Evolutionary conservation across 2,113 vertebrate genomes (phyloP), one percentile per base, ranked within the genome.

Genomic region (Sinosuthora webbiana): DNA sequence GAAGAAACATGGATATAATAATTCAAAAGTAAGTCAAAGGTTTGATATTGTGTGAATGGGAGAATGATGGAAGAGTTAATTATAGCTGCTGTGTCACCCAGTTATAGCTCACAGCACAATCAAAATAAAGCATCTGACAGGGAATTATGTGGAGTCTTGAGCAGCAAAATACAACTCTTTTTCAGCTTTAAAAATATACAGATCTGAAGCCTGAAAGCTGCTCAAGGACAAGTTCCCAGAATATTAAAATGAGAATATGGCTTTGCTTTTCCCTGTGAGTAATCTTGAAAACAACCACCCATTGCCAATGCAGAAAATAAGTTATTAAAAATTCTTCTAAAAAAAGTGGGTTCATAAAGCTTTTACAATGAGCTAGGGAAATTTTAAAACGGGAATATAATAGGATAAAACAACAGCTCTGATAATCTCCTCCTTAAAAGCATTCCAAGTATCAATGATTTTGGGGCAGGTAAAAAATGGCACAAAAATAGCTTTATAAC

Each of bases 11-110:
- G 44, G 83, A 93, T 78, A 41, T 76, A 74, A 91, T 83, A 90
- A 94, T 63, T 95, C 87, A 70, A 81, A 89, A 94, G 56, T 85
- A 83, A 90, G 94, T 83, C 87, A 89, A 91, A 95, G 85, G 88
- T 91, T 96, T 93, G 79, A 71, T 83, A 33, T 60, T 89, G 68
- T 71, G 76, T 83, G 93, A 94, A 74, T 50, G 80, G 91, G 69
- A 81, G 82, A 75, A 87, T 89, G 93, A 96, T 93, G 89, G 90
- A 94, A 81, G 90, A 95, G 94, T 95, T 96, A 94, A 95, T 96
- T 93, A 86, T 67, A 96, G 96, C 70, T 91, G 91, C 93, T 62
- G 30, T 88, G 93, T 77, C 93, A 95, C 60, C 75, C 91, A 82
- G 87, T 79, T 82, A 84, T 10, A 94, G 90, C 87, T 92, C 77